Conservation (phyloP, 2,113 vertebrate genomes). For the Dolichotis patagonum region DNA sequence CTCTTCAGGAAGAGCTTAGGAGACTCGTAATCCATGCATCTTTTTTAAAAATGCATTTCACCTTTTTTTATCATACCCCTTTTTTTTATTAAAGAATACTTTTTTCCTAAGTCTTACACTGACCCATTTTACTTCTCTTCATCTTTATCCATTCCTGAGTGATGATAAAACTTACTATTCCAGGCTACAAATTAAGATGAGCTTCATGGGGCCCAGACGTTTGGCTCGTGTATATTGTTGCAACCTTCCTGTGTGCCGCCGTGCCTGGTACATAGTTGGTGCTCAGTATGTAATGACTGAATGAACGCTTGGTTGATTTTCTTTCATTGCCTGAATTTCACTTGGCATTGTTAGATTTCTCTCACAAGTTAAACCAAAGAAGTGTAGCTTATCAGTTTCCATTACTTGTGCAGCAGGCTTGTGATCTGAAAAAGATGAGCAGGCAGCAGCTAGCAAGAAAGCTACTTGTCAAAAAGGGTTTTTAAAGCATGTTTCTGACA, state of each 20-base stretch:
- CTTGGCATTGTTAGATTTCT: not conserved
- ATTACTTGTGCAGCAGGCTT: not conserved
- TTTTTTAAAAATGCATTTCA: not conserved
- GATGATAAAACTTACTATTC: not conserved
- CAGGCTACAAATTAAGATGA: not conserved
- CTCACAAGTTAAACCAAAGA: not conserved
- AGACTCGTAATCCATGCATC: not conserved
- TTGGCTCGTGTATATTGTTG: not conserved
- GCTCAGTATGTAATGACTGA: not conserved
- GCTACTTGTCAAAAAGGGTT: not conserved
- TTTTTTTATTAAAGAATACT: not conserved
- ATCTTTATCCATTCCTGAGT: not conserved
- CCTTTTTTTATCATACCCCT: not conserved
- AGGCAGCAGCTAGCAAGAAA: not conserved
- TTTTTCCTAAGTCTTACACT: not conserved
- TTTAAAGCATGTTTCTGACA: constrained; percentile 21
- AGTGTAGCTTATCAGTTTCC: not conserved
- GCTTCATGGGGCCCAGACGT: fast-evolving
- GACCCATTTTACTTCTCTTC: not conserved
- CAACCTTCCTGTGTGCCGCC: fast-evolving
- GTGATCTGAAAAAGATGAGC: not conserved
- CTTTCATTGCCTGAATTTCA: not conserved
- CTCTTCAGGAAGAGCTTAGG: not conserved
- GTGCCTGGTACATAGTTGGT: too few relatives aligned
- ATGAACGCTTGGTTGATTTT: not conserved